These are phyloP conservation scores for Sarcophaga bullata DNA, from an alignment of 1,140 invertebrate species.

Conservation along the genomic window DNA sequence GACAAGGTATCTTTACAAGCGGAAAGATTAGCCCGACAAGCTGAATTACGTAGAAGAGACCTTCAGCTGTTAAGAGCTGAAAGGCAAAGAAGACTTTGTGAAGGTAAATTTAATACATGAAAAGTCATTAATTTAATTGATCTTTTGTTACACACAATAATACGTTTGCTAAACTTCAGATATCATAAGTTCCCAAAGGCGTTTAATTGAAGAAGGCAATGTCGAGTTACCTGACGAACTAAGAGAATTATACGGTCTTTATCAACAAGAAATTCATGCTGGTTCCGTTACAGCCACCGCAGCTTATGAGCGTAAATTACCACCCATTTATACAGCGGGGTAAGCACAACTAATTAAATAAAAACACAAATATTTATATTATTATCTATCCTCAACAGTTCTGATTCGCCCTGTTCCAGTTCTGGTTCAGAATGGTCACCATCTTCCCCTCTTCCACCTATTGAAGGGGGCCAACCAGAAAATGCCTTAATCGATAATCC, in stretches of 20 bases:
- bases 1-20: constrained; percentile 92
- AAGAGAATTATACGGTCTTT: constrained; percentile 85
- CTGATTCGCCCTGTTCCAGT: constrained; percentile 63
- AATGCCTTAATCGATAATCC: constrained; percentile 48
- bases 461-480: constrained; percentile 50
- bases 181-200: constrained; percentile 87
- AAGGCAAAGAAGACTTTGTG: constrained; percentile 84
- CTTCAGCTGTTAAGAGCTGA: constrained; percentile 85
- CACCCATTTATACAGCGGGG: constrained; percentile 64
- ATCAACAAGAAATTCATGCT: constrained; percentile 86
- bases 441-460: constrained; percentile 59
- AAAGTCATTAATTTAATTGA: constrained; percentile 83
- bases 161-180: constrained; percentile 65
- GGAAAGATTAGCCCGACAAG: constrained; percentile 78
- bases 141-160: too few species aligned
- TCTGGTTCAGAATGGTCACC: constrained; percentile 65
- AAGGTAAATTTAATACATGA: constrained; percentile 91
- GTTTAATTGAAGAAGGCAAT: constrained; percentile 82
- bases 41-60: constrained; percentile 85
- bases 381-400: constrained; percentile 48
- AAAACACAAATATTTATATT: neutral
- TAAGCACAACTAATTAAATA: constrained; percentile 46
- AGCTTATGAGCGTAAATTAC: constrained; percentile 61
- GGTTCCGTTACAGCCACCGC: constrained; percentile 65
- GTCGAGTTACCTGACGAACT: constrained; percentile 80